A percentile compares a stretch with the other conserved stretches of the same genome.
Conservation (phyloP, 2,113 vertebrate genomes). For the Colius striatus region DNA sequence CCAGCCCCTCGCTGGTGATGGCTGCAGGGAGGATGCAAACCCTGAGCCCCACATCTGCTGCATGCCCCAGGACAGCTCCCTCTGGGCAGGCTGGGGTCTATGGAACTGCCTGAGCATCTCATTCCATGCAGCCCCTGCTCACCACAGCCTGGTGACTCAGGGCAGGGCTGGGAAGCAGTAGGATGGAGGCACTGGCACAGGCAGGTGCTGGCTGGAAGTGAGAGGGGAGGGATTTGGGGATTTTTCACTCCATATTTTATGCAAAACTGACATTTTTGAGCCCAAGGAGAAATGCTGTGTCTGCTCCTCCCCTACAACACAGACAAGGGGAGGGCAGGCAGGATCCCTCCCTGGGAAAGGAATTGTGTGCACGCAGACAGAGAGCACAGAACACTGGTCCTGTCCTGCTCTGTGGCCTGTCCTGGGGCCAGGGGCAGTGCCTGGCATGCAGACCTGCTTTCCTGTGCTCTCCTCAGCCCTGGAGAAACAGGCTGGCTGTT, state of each 20-base stretch:
- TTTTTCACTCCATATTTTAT: background rate
- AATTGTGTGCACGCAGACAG: rapidly evolving
- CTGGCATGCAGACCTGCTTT: background rate
- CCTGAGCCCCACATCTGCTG: rapidly evolving
- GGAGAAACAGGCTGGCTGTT: background rate
- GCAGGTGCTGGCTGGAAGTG: background rate
- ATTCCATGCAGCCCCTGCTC: background rate
- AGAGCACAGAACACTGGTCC: rapidly evolving
- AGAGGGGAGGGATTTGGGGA: background rate
- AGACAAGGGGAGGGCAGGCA: background rate
- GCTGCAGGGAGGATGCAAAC: background rate
- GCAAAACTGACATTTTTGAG: background rate
- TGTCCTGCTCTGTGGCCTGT: rapidly evolving
- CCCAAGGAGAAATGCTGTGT: background rate
- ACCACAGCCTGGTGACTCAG: background rate
- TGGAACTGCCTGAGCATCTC: background rate
- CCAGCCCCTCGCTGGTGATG: background rate
- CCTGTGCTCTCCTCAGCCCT: background rate
- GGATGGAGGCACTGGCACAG: background rate
- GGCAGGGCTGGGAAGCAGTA: background rate
- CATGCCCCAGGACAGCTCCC: background rate
- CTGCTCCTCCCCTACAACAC: background rate
- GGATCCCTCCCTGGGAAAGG: background rate
- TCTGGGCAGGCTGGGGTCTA: rapidly evolving
- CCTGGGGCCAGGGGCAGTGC: background rate